Evolutionary conservation across 2,113 vertebrate genomes (phyloP).

Genomic region (Lepus americanus): DNA sequence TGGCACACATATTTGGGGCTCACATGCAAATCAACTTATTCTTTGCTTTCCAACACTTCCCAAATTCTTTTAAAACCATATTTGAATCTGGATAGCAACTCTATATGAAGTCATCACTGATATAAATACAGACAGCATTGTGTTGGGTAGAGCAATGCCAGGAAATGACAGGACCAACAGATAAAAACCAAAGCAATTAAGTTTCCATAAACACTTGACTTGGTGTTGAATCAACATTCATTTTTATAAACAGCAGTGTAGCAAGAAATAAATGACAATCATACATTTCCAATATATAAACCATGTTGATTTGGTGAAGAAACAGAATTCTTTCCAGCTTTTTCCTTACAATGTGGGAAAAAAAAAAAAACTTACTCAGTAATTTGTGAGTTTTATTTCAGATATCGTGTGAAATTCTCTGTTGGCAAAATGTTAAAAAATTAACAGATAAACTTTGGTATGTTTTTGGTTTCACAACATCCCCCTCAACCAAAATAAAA

Average conservation of each 20-base stretch:
- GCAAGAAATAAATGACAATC: conserved; percentile 78
- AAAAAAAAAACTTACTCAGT: conserved; percentile 6
- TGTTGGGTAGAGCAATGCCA: conserved; percentile 81
- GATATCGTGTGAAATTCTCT: conserved; percentile 34
- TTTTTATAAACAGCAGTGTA: conserved; percentile 76
- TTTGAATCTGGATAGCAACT: conserved; percentile 80
- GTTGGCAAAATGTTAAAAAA: background rate
- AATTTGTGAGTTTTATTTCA: conserved; percentile 56
- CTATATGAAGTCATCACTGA: conserved; percentile 79
- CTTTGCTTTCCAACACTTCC: conserved; percentile 82
- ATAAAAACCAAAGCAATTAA: conserved; percentile 83
- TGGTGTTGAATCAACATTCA: conserved; percentile 80
- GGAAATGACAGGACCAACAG: conserved; percentile 81
- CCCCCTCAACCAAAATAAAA: background rate
- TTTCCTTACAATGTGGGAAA: conserved; percentile 9
- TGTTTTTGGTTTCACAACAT: background rate
- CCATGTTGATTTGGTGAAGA: conserved; percentile 48
- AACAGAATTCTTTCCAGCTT: conserved; percentile 51
- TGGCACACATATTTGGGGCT: conserved; percentile 74
- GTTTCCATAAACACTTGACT: conserved; percentile 82
- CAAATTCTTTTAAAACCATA: conserved; percentile 78
- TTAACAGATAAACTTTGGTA: conserved; percentile 43
- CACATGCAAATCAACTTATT: conserved; percentile 81
- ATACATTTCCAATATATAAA: conserved; percentile 76
- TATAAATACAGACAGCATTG: conserved; percentile 83